A percentile compares a stretch with the other conserved stretches of the same genome.
These are phyloP conservation scores for Apus apus DNA, from an alignment of 2,113 vertebrate species.

Conservation along the genomic window DNA sequence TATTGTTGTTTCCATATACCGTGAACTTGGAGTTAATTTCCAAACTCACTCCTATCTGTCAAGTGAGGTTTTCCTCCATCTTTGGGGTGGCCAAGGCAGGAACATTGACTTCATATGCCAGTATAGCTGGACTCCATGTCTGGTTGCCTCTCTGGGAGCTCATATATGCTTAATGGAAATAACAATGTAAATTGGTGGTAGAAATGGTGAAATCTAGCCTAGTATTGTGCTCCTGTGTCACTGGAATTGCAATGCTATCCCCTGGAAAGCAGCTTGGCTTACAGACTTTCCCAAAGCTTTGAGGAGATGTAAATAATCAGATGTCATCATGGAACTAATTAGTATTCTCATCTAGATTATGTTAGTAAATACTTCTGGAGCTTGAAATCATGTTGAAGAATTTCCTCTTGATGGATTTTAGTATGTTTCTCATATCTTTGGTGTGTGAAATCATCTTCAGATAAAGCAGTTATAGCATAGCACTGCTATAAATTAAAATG, in stretches of 20 bases:
- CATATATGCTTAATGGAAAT: not conserved
- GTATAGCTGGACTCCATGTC: not conserved
- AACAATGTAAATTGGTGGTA: not conserved
- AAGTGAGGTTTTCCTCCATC: not conserved
- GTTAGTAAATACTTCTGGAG: not conserved
- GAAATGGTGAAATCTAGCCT: not conserved
- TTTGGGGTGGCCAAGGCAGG: not conserved
- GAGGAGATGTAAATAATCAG: not conserved
- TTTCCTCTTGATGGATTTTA: not conserved
- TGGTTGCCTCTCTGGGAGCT: not conserved
- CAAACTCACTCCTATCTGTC: not conserved
- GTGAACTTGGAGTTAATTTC: not conserved
- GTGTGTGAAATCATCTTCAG: not conserved
- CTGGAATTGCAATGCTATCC: not conserved
- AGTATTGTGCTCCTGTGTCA: not conserved
- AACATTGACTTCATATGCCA: not conserved
- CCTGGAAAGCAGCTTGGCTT: not conserved
- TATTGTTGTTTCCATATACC: accelerated
- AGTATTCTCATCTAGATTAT: not conserved
- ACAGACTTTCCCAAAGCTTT: not conserved
- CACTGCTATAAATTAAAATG: not conserved
- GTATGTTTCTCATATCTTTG: not conserved
- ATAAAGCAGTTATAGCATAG: not conserved
- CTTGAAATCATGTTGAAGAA: not conserved
- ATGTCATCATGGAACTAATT: not conserved